Percentiles rank a stretch among this genome's conserved stretches.
Evolutionary conservation across 2,113 vertebrate genomes (phyloP).

Genomic region (Nymphicus hollandicus): DNA sequence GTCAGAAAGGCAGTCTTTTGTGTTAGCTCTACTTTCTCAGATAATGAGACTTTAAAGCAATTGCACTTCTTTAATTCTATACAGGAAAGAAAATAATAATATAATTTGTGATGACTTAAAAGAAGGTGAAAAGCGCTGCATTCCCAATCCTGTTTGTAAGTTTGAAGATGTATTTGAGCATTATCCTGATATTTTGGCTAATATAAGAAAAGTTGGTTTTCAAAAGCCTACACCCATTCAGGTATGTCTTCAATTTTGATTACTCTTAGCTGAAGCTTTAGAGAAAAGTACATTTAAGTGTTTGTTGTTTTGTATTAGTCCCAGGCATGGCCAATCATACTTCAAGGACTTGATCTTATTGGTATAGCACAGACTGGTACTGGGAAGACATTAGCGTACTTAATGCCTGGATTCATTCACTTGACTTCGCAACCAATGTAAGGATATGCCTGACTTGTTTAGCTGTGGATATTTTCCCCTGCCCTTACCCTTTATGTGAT

Average conservation of each 20-base stretch:
- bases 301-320: conserved; percentile 75
- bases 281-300: not conserved
- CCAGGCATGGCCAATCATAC: conserved; percentile 91
- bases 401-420: conserved; percentile 96
- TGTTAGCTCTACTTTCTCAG: not conserved
- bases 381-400: conserved; percentile 92
- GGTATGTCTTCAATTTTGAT: conserved; percentile 70
- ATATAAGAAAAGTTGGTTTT: conserved; percentile 86
- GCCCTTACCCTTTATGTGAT: not conserved
- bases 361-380: conserved; percentile 96
- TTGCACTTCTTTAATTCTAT: not conserved
- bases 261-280: not conserved
- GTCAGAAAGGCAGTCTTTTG: not conserved
- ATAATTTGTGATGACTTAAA: conserved; percentile 90
- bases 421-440: conserved; percentile 90
- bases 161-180: conserved; percentile 88
- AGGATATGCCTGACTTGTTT: conserved; percentile 45
- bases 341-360: conserved; percentile 92
- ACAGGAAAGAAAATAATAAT: conserved; percentile 90
- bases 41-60: not conserved
- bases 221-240: conserved; percentile 93
- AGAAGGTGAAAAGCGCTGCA: conserved; percentile 78
- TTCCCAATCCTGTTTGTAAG: conserved; percentile 86
- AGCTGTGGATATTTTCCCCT: not conserved
- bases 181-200: conserved; percentile 90